Base-by-base conservation (phyloP, 23 tunicate species). In the Halocynthia roretzi region DNA sequence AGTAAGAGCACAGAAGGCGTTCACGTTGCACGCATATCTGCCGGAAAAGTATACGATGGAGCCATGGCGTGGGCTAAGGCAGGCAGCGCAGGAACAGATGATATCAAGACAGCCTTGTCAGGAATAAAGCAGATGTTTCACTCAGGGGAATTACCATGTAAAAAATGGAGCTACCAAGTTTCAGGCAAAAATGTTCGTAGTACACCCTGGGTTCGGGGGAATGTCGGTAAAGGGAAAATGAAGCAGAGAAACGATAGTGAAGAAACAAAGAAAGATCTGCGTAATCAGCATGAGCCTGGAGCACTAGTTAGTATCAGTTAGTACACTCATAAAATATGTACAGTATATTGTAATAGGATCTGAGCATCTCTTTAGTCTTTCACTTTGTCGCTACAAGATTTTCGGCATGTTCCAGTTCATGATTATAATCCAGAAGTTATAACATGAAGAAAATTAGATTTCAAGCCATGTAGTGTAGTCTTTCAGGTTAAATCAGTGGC, bases 111-210 rank as follows among this genome's bases (percentile, higher is more conserved):
- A 7, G 48, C 66, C 10, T 8, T 83, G 23, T 21, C 8, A 6
- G 87, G 66, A 9, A 83, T 83, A 7, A 68, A 51, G 48, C 62
- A 56, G 51, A 62, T 80, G 76, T 85, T 79, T 54, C 64, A 80
- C 19, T 22, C 80, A 21, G 90, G 90, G 5, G 90, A 80, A 52
- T 54, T 80, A 50, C 90, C 90, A 19, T 50, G 84, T 49, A 80
- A 85, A 53, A 72, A 62, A 31, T 85, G 90, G 84, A 62, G 71
- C 53, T 75, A 79, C 20, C 67, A 73, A 55, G 74, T n/a, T 8
- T 77, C 71, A 12, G 58, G 75, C 50, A 40, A 40, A 67, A 17
- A 49, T 49, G 48, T 50, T 15, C 15, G 19, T 23, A 61, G 20
- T 12, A 77, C 56, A 62, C 12, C 70, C 20, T 56, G 69, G 69